These are phyloP conservation scores for Hylaeus anthracinus DNA, from an alignment of 1,140 invertebrate genomes.

Conservation along the genomic window DNA sequence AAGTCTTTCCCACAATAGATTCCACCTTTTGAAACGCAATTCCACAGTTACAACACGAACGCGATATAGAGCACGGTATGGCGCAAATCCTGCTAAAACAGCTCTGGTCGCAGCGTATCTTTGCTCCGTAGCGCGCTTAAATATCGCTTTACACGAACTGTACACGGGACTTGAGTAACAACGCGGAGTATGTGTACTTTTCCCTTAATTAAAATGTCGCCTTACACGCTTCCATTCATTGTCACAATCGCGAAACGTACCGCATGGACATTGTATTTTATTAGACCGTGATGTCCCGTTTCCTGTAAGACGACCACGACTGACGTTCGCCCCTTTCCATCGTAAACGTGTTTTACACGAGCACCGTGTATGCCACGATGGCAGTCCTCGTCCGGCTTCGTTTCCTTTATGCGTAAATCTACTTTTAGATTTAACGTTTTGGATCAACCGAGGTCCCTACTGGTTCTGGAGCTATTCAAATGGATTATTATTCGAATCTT, in stretches of 20 bases:
- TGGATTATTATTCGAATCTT: too few species aligned
- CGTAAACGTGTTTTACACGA: background rate
- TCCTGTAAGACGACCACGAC: constrained; percentile 9
- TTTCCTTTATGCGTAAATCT: constrained; percentile 44
- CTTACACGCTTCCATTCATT: background rate
- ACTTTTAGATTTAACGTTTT: constrained; percentile 41
- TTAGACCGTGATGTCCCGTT: constrained; percentile 34
- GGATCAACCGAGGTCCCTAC: background rate
- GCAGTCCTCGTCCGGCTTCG: constrained; percentile 2
- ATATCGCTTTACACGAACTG: constrained; percentile 3
- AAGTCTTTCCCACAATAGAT: constrained; percentile 40
- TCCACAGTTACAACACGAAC: constrained; percentile 19
- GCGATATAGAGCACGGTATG: background rate
- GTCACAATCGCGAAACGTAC: background rate
- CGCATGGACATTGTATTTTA: constrained; percentile 30
- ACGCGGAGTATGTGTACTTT: background rate
- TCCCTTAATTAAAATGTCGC: constrained; percentile 28
- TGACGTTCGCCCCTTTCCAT: background rate
- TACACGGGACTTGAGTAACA: background rate
- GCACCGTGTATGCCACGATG: background rate
- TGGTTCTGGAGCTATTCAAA: too few species aligned
- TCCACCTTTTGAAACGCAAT: constrained; percentile 4
- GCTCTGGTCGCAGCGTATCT: background rate
- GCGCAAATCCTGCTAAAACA: background rate
- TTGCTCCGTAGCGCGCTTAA: background rate